Percentiles rank a stretch among this genome's conserved stretches.
phyloP scores from a whole-genome alignment of 2,113 vertebrate species.

The Saguinus imperator region DNA sequence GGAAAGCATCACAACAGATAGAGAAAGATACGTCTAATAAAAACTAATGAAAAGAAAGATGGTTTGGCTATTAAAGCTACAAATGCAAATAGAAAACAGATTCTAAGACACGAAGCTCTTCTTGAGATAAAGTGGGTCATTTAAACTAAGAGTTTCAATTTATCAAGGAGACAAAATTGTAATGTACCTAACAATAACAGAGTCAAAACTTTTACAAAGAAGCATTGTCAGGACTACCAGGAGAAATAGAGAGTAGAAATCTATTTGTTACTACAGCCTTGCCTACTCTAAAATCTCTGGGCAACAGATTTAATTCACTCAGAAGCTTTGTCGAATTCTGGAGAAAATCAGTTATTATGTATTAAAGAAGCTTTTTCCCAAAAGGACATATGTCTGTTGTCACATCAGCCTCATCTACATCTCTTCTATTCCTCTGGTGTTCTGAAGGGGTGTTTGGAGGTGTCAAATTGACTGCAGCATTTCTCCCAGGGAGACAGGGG shows the following conservation, averaged over 20 bases:
- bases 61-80: neutral
- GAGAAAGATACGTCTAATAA: neutral
- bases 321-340: neutral
- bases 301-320: neutral
- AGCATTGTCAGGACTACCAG: neutral
- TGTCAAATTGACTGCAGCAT: neutral
- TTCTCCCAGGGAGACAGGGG: neutral
- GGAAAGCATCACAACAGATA: neutral
- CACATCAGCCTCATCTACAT: neutral
- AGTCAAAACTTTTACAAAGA: neutral
- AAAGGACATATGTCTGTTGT: neutral
- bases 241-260: neutral
- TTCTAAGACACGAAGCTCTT: neutral
- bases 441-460: neutral
- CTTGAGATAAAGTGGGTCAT: neutral
- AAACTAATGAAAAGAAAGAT: neutral
- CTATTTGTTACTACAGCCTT: neutral
- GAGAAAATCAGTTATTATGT: neutral
- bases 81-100: neutral
- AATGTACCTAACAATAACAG: neutral
- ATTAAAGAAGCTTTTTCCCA: neutral
- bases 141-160: neutral
- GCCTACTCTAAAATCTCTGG: neutral
- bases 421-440: neutral
- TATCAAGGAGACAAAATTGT: constrained; percentile 7